Evolutionary conservation across 2,888 invertebrate species (phyloP).

Genomic region (Horisme vitalbata): DNA sequence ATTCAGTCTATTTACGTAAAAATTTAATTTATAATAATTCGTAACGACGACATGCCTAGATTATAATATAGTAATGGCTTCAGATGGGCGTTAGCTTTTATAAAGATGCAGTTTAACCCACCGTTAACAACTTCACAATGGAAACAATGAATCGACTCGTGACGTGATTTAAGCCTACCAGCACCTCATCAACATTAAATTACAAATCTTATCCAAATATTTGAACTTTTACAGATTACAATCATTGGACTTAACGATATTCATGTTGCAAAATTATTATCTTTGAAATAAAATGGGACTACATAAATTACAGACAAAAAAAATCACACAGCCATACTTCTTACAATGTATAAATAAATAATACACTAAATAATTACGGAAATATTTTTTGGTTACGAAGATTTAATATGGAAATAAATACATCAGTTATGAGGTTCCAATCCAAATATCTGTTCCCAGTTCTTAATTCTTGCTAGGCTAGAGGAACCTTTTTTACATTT

Average conservation of each 20-base stretch:
- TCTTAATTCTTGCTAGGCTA: constrained; percentile 45
- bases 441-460: constrained; percentile 41
- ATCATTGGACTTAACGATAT: constrained; percentile 17
- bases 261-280: constrained; percentile 28
- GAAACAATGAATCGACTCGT: too few species aligned
- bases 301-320: constrained; percentile 72
- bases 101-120: constrained; percentile 16
- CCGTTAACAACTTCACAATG: too few species aligned
- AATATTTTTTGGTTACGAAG: constrained; percentile 73
- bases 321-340: constrained; percentile 79
- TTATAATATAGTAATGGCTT: constrained; percentile 41
- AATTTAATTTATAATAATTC: constrained; percentile 56
- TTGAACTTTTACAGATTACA: constrained; percentile 23
- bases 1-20: constrained; percentile 70
- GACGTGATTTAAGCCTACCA: constrained; percentile 58
- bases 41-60: constrained; percentile 50
- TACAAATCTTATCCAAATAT: constrained; percentile 44
- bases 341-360: constrained; percentile 70
- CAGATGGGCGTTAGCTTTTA: constrained; percentile 44
- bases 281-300: constrained; percentile 53
- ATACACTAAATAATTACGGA: constrained; percentile 63
- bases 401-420: constrained; percentile 65
- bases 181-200: constrained; percentile 62
- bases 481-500: constrained; percentile 51
- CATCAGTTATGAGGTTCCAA: constrained; percentile 48